phyloP scores from a whole-genome alignment of 2,888 invertebrate genomes.

The Eupithecia exiguata region DNA sequence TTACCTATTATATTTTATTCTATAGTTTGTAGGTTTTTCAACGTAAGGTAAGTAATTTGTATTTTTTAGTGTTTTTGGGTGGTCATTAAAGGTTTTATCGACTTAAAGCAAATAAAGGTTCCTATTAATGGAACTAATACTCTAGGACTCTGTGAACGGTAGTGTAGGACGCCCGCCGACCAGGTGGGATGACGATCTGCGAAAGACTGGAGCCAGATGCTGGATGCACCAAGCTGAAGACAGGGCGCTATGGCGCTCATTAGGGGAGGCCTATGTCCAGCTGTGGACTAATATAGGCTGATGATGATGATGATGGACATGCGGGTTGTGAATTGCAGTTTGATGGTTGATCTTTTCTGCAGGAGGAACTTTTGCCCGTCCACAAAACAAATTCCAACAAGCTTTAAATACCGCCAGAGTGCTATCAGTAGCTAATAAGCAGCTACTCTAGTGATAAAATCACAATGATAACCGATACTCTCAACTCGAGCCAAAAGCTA shows the following conservation, averaged over 20 bases:
- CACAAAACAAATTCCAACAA: background rate
- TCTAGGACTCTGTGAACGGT: no score
- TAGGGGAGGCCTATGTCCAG: no score
- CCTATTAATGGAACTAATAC: background rate
- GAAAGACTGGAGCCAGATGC: no score
- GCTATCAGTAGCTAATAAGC: background rate
- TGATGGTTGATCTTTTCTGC: background rate
- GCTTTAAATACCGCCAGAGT: background rate
- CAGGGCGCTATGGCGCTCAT: no score
- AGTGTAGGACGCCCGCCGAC: no score
- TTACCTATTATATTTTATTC: background rate
- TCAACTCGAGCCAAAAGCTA: conserved; percentile 9
- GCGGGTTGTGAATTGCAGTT: background rate
- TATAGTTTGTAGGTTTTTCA: background rate
- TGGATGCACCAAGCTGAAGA: no score
- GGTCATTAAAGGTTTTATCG: background rate
- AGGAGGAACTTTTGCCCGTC: background rate
- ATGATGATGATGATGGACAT: no score
- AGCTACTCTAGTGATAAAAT: background rate
- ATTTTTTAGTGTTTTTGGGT: background rate
- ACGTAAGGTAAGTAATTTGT: background rate
- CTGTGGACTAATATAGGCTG: no score
- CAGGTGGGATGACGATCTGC: no score
- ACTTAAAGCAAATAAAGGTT: background rate
- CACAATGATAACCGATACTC: conserved; percentile 13